Evolutionary conservation across 2,888 invertebrate species (phyloP).

Genomic region (Agonopterix heracliana): DNA sequence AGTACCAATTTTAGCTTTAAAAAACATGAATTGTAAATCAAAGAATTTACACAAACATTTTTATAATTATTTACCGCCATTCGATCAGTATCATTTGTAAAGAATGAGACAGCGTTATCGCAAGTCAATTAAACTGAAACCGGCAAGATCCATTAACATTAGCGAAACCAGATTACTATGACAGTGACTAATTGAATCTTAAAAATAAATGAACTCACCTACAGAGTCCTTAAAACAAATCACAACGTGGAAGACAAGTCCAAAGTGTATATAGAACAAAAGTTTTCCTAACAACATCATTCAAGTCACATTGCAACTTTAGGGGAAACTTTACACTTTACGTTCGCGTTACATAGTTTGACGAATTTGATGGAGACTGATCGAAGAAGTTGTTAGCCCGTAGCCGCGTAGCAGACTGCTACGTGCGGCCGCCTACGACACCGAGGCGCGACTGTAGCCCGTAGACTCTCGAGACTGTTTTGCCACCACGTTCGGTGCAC

Average conservation of each 20-base stretch:
- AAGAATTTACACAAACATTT: too few relatives aligned
- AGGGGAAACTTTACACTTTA: slow-evolving; percentile 40
- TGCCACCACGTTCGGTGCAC: slow-evolving; percentile 46
- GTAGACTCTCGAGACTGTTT: slow-evolving; percentile 10
- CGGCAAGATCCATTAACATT: slow-evolving; percentile 1
- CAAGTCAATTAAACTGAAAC: slow-evolving; percentile 7
- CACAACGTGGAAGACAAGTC: slow-evolving; percentile 73
- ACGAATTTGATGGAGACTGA: slow-evolving; percentile 26
- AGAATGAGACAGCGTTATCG: slow-evolving; percentile 15
- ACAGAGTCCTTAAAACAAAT: slow-evolving; percentile 71
- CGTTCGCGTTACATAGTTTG: slow-evolving; percentile 31
- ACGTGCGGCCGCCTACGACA: slow-evolving; percentile 44
- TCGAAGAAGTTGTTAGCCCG: slow-evolving; percentile 40
- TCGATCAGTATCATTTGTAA: too few relatives aligned
- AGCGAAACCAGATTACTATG: neutral
- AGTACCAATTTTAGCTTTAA: too few relatives aligned
- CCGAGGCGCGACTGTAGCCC: slow-evolving; percentile 48
- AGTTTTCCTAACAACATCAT: slow-evolving; percentile 71
- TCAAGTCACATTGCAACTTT: slow-evolving; percentile 61
- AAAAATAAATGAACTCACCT: slow-evolving; percentile 40
- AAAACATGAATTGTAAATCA: too few relatives aligned
- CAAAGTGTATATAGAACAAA: slow-evolving; percentile 70
- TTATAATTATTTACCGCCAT: too few relatives aligned
- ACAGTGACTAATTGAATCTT: slow-evolving; percentile 1
- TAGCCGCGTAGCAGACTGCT: slow-evolving; percentile 44